Evolutionary conservation across 1,140 invertebrate genomes (phyloP).

Genomic region (Drosophila suzukii): DNA sequence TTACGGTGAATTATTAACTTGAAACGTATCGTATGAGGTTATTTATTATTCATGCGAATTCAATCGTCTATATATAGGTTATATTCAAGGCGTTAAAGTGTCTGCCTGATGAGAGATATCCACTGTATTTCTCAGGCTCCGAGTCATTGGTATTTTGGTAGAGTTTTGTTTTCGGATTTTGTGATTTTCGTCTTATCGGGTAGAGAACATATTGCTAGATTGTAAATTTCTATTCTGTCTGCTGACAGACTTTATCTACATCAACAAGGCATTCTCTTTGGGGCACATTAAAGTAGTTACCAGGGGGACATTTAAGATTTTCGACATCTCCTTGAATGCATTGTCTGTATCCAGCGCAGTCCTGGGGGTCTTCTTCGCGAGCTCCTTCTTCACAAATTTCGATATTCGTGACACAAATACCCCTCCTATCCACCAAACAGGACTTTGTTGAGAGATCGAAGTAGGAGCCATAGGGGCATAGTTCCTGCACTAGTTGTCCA

Average conservation of each 20-base stretch:
- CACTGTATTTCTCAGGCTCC: background rate
- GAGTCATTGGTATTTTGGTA: background rate
- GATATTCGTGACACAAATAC: slow-evolving; percentile 16
- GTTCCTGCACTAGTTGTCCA: slow-evolving; percentile 1
- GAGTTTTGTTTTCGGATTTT: background rate
- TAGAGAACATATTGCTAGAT: background rate
- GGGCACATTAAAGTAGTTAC: slow-evolving; percentile 31
- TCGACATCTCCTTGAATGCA: slow-evolving; percentile 14
- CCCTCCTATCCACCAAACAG: slow-evolving; percentile 27
- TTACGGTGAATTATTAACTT: slow-evolving; percentile 23
- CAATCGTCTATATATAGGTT: background rate
- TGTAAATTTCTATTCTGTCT: background rate
- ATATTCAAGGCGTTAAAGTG: background rate
- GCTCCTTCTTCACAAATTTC: slow-evolving; percentile 2
- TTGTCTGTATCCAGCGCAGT: slow-evolving; percentile 29
- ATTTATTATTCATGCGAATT: slow-evolving; percentile 37
- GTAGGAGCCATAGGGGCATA: slow-evolving; percentile 29
- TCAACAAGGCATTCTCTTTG: slow-evolving; percentile 37
- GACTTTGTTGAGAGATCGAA: background rate
- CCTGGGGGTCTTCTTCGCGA: slow-evolving; percentile 12
- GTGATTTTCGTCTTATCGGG: background rate
- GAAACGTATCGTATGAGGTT: slow-evolving; percentile 15
- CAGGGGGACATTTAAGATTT: slow-evolving; percentile 8
- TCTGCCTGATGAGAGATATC: background rate
- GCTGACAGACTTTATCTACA: slow-evolving; percentile 14